Conservation (phyloP, 2,888 invertebrate genomes). For the Cancer borealis region DNA sequence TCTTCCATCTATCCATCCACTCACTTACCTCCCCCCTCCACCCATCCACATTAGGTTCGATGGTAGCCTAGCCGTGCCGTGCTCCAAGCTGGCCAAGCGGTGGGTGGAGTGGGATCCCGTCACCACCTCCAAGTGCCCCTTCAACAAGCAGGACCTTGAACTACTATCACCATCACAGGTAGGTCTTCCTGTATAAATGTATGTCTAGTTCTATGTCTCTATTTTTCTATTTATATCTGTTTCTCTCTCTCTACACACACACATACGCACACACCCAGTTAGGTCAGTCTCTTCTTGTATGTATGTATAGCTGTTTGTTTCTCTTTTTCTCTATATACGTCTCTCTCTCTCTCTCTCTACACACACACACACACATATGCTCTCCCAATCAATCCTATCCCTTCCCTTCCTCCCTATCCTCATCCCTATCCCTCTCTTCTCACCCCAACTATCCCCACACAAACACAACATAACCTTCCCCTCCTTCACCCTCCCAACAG, state of each 20-base stretch:
- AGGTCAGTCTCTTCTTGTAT: no score
- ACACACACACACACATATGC: neutral
- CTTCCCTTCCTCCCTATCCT: neutral
- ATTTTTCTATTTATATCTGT: no score
- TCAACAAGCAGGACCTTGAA: conserved; percentile 58
- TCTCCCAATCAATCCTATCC: no score
- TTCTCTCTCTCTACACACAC: no score
- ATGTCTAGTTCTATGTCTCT: no score
- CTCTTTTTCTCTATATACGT: neutral
- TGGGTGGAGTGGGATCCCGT: conserved; percentile 82
- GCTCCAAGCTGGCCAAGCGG: conserved; percentile 83
- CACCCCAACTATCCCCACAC: neutral
- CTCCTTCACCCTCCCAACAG: conserved; percentile 81
- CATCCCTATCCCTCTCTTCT: neutral
- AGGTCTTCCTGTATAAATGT: no score
- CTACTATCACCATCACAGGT: conserved; percentile 67
- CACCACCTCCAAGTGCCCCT: conserved; percentile 53
- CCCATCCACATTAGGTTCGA: conserved; percentile 83
- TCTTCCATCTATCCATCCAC: no score
- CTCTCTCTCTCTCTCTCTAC: neutral
- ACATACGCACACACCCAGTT: no score
- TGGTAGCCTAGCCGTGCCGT: conserved; percentile 84
- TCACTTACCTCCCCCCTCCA: neutral
- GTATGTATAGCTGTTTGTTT: no score
- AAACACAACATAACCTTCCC: neutral